These are phyloP conservation scores for Notothenia coriiceps DNA, from an alignment of 2,113 vertebrate species.

Conservation along the genomic window DNA sequence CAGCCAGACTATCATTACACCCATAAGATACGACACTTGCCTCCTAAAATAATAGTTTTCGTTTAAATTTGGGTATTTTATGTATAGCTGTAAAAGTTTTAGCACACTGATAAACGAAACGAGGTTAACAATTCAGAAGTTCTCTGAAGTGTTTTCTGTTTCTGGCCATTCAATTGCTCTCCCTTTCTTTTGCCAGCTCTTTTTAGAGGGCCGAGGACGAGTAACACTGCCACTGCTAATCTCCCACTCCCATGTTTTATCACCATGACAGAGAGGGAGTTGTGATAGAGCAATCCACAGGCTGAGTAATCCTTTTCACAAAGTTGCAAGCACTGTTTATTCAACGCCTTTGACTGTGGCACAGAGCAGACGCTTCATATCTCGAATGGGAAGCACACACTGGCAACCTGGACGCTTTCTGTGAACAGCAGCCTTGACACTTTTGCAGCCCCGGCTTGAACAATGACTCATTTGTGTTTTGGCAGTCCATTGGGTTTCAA, in stretches of 20 bases:
- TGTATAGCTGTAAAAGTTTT: no score
- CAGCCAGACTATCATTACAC: neutral
- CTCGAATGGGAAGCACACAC: conserved; percentile 27
- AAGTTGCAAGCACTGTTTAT: conserved; percentile 76
- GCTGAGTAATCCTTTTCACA: conserved; percentile 74
- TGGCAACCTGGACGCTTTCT: conserved; percentile 53
- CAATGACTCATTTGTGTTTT: conserved; percentile 20
- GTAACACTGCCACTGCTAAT: conserved; percentile 71
- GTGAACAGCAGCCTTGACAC: conserved; percentile 26
- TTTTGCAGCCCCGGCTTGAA: neutral
- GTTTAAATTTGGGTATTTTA: no score
- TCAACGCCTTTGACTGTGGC: conserved; percentile 52
- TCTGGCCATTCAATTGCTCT: conserved; percentile 26
- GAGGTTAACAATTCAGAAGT: neutral
- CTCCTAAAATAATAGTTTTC: no score
- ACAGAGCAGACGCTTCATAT: conserved; percentile 43
- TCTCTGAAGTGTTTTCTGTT: conserved; percentile 23
- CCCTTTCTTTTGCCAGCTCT: conserved; percentile 51
- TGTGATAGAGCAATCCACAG: conserved; percentile 66
- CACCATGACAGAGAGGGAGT: conserved; percentile 70
- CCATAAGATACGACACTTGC: neutral
- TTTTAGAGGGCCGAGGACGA: conserved; percentile 54
- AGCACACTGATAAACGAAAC: neutral
- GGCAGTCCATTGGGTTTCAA: conserved; percentile 4
- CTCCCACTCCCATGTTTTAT: conserved; percentile 77